A percentile compares a stretch with the other conserved stretches of the same genome.
Conservation (phyloP, 2,888 invertebrate genomes). For the Ypsolopha sequella region DNA sequence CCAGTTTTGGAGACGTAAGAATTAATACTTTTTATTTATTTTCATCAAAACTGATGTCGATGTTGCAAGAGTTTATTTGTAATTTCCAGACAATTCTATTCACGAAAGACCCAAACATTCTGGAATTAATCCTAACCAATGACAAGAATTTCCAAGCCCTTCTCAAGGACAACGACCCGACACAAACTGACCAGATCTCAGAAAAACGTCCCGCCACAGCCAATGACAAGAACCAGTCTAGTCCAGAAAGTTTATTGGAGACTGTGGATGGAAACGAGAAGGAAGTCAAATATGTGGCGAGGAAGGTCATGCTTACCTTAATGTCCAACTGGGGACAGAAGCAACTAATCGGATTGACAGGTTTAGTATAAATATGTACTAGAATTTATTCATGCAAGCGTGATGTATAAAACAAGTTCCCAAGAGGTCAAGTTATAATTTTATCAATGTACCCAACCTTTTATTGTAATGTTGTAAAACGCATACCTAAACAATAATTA, state of each 20-base stretch:
- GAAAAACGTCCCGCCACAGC: constrained; percentile 74
- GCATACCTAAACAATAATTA: too few relatives aligned
- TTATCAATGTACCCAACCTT: too few relatives aligned
- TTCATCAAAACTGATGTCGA: neutral
- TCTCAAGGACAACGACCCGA: constrained; percentile 47
- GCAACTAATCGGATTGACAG: constrained; percentile 72
- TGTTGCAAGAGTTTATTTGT: too few relatives aligned
- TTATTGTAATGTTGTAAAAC: too few relatives aligned
- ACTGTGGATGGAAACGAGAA: constrained; percentile 23
- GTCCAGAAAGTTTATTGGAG: constrained; percentile 29
- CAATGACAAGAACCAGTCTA: constrained; percentile 40
- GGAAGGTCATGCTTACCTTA: constrained; percentile 65
- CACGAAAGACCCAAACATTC: constrained; percentile 80
- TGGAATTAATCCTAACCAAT: constrained; percentile 61
- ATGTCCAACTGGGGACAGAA: constrained; percentile 76
- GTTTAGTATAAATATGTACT: constrained; percentile 21
- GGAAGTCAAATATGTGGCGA: constrained; percentile 39
- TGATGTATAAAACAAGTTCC: too few relatives aligned
- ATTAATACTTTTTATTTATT: neutral
- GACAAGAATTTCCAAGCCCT: constrained; percentile 53
- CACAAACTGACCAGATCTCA: constrained; percentile 20
- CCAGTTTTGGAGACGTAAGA: constrained; percentile 79
- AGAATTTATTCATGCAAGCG: neutral
- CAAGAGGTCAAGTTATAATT: too few relatives aligned
- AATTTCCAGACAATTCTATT: constrained; percentile 82